Evolutionary conservation across 2,797 vertebrate genomes (phyloP).

Genomic region (Tachyglossus aculeatus): DNA sequence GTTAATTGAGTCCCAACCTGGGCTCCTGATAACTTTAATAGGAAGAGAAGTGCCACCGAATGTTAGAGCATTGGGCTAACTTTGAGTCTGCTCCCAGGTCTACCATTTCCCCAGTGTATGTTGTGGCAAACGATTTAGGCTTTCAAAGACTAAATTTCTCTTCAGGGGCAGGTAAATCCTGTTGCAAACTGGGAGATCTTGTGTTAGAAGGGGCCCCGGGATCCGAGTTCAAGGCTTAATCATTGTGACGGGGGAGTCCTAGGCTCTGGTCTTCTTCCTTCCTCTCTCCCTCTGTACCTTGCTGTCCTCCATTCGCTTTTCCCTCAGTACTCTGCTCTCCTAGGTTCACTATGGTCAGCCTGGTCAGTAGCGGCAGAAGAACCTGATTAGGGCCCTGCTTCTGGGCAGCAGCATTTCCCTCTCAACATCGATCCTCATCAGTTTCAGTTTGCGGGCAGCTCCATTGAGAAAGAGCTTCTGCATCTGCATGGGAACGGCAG

Average conservation of each 20-base stretch:
- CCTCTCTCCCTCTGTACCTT: not conserved
- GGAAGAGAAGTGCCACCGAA: no score
- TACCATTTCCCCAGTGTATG: no score
- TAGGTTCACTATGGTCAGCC: not conserved
- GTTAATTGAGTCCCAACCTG: not conserved
- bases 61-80: no score
- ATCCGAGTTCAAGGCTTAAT: not conserved
- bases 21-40: no score
- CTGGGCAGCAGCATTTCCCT: slow-evolving; percentile 1
- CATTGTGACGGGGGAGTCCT: not conserved
- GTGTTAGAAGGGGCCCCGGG: not conserved
- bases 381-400: not conserved
- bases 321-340: not conserved
- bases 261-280: not conserved
- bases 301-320: not conserved
- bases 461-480: not conserved
- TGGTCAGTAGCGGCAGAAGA: slow-evolving; percentile 26
- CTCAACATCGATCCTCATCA: not conserved
- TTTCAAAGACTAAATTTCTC: no score
- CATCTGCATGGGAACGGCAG: not conserved
- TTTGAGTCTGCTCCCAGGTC: no score
- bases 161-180: no score
- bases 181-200: not conserved
- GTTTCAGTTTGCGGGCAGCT: not conserved
- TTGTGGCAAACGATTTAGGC: no score